Evolutionary conservation across 1,140 invertebrate genomes (phyloP), one percentile per base, ranked within the genome.

Genomic region (Polyergus mexicanus): DNA sequence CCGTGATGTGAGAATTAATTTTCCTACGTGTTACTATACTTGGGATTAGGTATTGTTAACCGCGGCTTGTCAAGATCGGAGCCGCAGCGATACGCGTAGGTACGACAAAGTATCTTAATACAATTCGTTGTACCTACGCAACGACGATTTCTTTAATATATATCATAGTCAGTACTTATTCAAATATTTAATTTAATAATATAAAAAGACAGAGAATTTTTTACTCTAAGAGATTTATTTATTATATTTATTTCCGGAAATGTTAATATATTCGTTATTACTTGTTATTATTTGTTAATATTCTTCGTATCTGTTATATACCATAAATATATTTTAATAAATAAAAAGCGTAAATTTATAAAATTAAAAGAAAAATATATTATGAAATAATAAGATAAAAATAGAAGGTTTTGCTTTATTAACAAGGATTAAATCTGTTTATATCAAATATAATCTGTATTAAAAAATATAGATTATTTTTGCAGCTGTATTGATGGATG

Each of bases 1-100:
- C 58, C 41, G 63, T 84, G 74, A 89, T 76, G 47, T 63, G 84
- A n/a, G 84, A 90, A 90, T 90, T 89, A 87, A 86, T 87, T 84
- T 85, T 22, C 28, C 28, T 78, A 25, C 22, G 11, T 22, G 38
- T 35, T 60, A 11, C 62, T 11, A 8, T 22, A 25, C 11, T 13
- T 32, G 54, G 5, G 35, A 69, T 38, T 60, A 22, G 41, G n/a
- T 68, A 56, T 62, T 56, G 68, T 81, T 72, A 44, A 56, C 8
- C 13, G 51, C 19, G 16, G 51, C 0, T 54, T 19, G 13, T 68
- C 32, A 62, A 35, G n/a, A 74, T 62, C 7, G 25, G 19, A 69
- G 22, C 56, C 35, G 35, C 63, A 13, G 3, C 16, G 47, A 56
- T 28, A 58, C 13, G 32, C 51, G 13, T 56, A 38, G n/a, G 38